A percentile compares a stretch with the other conserved stretches of the same genome.
Conservation (phyloP, 2,113 vertebrate species). For the Grammomys dolichurus region DNA sequence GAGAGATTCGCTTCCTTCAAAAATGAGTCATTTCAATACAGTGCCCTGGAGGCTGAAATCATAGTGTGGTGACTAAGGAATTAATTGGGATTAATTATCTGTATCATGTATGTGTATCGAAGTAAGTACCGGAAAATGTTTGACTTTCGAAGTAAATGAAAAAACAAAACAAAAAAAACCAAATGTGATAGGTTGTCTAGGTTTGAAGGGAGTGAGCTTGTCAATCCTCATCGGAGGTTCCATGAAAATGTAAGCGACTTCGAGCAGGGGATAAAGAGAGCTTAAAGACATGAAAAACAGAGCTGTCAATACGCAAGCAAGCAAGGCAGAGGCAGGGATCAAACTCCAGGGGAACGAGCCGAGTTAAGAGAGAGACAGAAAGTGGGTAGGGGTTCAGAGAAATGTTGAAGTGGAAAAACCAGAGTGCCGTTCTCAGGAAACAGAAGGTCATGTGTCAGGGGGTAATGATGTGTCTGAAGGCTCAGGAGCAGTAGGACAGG, state of each 20-base stretch:
- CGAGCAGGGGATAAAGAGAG: neutral
- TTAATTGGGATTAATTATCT: neutral
- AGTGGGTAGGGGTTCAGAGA: neutral
- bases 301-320: rapidly evolving
- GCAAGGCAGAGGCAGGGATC: neutral
- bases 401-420: neutral
- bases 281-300: neutral
- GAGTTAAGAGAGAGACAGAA: neutral
- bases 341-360: neutral
- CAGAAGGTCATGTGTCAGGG: neutral
- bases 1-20: neutral
- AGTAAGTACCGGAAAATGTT: neutral
- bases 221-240: neutral
- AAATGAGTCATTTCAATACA: neutral
- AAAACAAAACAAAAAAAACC: neutral
- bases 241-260: neutral
- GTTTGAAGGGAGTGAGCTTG: neutral
- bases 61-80: neutral
- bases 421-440: neutral
- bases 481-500: neutral
- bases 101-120: neutral
- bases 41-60: neutral
- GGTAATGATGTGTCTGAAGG: neutral
- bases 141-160: neutral
- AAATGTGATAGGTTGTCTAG: neutral